Evolutionary conservation across 64 coral and sea anemone genomes (phyloP), one percentile per base, ranked within the genome.

Genomic region (Trachythela sp.): DNA sequence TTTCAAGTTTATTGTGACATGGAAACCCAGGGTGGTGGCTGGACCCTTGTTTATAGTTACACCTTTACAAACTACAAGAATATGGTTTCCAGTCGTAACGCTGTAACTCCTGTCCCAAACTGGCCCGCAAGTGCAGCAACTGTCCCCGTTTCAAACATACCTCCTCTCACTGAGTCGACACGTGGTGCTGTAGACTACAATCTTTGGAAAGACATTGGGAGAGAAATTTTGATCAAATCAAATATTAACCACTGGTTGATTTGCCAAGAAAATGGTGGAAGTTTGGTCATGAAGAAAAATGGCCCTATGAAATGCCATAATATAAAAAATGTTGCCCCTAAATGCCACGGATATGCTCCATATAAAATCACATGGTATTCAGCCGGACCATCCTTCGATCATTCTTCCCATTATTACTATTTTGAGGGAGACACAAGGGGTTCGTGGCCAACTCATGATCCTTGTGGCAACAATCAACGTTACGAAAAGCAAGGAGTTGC

Each of bases 201-300:
- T 75, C 88, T 32, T 17, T 90, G 88, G 88, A 90, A 90, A 42
- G 40, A 30, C 31, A 27, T 90, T 30, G 88, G 88, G 37, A 90
- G 54, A 20, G 51, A 90, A 8, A 83, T 90, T 85, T 48, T 90
- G 29, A 48, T 90, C 27, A 90, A 90, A 75, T 90, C 88, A 1
- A 90, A 90, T 1, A 84, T 90, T 54, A 90, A 90, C 14, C 77
- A 90, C 38, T 90, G 88, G 88, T 83, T 90, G 33, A 22, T 32
- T 9, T 90, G 88, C 88, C 34, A 8, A 35, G 49, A 90, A 33
- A 75, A 75, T 7, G 9, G 43, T 39, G 88, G 88, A 43, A 84
- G 77, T 64, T 84, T 90, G 51, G 88, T 90, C 70, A 49, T 36
- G 13, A 83, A 49, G 20, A 90, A 15, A 29, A 67, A 67, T 54